Conservation (phyloP, 1,140 invertebrate species). For the Adelges cooleyi region DNA sequence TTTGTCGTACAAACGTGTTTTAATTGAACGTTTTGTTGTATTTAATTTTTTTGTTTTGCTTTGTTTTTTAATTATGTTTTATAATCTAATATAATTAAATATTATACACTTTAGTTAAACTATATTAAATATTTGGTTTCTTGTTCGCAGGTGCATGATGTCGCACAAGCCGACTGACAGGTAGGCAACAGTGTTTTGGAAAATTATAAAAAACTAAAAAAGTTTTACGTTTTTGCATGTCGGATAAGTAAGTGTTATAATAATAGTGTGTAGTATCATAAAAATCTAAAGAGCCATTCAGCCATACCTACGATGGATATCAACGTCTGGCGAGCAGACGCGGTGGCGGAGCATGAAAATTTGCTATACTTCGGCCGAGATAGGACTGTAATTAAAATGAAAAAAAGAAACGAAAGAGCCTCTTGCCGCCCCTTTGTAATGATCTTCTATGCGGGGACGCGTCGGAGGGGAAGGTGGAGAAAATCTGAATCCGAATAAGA, state of each 20-base stretch:
- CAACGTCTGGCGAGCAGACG: constrained; percentile 16
- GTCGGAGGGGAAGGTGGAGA: neutral
- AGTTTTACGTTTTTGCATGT: too few species aligned
- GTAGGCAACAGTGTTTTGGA: constrained; percentile 32
- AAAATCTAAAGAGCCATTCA: too few species aligned
- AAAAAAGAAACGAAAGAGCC: neutral
- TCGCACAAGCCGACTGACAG: constrained; percentile 36
- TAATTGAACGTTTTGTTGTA: neutral
- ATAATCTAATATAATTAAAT: neutral
- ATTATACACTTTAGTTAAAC: constrained; percentile 32
- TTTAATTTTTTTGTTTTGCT: neutral
- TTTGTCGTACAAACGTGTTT: neutral
- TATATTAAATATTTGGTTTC: constrained; percentile 34
- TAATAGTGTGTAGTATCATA: too few species aligned
- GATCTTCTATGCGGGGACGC: too few species aligned
- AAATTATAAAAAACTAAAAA: too few species aligned
- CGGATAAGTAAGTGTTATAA: too few species aligned
- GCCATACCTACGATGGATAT: too few species aligned
- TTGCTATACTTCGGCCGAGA: constrained; percentile 12
- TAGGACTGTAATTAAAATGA: constrained; percentile 18
- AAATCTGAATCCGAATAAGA: constrained; percentile 27
- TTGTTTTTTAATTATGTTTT: constrained; percentile 5
- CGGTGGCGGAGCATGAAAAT: neutral
- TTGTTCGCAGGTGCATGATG: constrained; percentile 37
- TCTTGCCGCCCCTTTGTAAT: too few species aligned